A percentile compares a stretch with the other conserved stretches of the same genome.
Evolutionary conservation across 2,113 vertebrate species (phyloP).

Genomic region (Nycticebus coucang): DNA sequence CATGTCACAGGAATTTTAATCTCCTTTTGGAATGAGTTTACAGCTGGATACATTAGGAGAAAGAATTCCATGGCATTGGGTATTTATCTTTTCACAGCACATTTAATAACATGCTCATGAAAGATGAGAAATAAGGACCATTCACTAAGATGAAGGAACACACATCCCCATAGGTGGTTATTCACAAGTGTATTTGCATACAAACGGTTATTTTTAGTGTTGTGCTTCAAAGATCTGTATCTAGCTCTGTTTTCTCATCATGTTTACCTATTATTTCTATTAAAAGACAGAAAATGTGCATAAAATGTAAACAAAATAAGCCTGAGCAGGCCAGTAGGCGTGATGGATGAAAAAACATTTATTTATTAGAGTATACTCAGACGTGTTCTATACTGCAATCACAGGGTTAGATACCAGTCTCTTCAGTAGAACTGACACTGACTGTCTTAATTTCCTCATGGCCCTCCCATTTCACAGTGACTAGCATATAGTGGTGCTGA

Average conservation of each 20-base stretch:
- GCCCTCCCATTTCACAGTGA: background rate
- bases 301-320: conserved; percentile 44
- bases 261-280: conserved; percentile 29
- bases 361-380: background rate
- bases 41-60: background rate
- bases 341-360: conserved; percentile 4
- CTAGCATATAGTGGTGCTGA: background rate
- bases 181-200: background rate
- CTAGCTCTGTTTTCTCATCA: background rate
- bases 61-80: background rate
- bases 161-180: background rate
- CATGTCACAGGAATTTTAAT: background rate
- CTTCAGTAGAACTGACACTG: background rate
- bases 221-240: background rate
- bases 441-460: background rate
- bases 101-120: background rate
- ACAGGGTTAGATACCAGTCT: conserved; percentile 26
- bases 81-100: background rate
- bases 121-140: background rate
- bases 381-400: background rate
- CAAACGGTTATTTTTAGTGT: background rate
- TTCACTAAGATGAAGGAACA: background rate
- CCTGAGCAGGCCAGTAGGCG: background rate
- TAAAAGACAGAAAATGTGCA: background rate
- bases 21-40: background rate